Percentiles rank a stretch among this genome's conserved stretches.
Evolutionary conservation across 2,113 vertebrate genomes (phyloP).

Genomic region (Pluvianellus socialis): DNA sequence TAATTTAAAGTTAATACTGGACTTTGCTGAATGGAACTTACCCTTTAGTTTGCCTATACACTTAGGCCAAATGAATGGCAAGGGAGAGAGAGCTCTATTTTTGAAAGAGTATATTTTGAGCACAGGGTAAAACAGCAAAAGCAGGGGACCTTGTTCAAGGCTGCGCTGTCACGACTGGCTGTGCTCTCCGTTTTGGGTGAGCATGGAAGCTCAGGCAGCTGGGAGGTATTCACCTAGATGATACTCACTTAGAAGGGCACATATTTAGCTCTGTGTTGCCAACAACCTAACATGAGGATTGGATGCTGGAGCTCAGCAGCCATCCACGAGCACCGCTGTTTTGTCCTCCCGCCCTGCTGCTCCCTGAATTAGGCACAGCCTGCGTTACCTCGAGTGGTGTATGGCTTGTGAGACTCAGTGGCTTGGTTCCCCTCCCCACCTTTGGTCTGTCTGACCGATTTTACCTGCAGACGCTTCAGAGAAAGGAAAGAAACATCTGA

Average conservation of each 20-base stretch:
- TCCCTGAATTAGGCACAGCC: background rate
- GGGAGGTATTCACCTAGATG: background rate
- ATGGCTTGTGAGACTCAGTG: background rate
- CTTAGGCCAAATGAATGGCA: background rate
- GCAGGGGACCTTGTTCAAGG: background rate
- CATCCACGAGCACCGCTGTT: background rate
- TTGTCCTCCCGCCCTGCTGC: background rate
- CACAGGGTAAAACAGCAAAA: background rate
- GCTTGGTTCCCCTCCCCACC: background rate
- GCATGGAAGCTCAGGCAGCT: background rate
- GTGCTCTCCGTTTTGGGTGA: background rate
- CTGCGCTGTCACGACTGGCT: background rate
- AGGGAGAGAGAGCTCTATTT: background rate
- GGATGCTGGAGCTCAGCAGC: background rate
- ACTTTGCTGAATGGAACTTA: background rate
- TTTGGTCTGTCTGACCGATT: background rate
- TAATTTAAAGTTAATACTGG: background rate
- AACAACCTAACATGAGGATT: background rate
- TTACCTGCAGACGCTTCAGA: background rate
- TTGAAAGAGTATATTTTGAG: background rate
- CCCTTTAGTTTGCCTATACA: background rate
- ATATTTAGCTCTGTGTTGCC: background rate
- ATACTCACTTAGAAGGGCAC: background rate
- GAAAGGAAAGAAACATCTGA: background rate
- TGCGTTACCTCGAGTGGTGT: background rate